phyloP scores from a whole-genome alignment of 2,797 vertebrate genomes.

The Leptoclinus maculatus region DNA sequence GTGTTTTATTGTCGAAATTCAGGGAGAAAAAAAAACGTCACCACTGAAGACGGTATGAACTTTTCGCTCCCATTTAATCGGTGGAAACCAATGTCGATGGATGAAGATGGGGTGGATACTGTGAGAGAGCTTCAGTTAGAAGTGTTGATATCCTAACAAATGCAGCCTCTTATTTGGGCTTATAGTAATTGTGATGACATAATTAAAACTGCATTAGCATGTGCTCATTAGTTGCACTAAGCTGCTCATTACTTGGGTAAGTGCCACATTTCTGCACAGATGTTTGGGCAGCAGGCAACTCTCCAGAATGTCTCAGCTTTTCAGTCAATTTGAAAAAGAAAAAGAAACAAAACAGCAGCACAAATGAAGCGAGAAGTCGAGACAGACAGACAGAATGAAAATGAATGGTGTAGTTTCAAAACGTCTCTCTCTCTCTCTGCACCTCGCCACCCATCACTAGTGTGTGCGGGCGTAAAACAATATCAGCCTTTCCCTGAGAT shows the following conservation, averaged over 20 bases:
- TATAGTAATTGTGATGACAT: slow-evolving; percentile 56
- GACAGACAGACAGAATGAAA: slow-evolving; percentile 6
- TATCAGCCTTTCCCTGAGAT: slow-evolving; percentile 26
- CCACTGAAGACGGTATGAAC: background rate
- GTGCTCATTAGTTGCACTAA: slow-evolving; percentile 66
- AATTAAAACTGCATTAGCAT: slow-evolving; percentile 57
- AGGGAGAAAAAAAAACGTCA: background rate
- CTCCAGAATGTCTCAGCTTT: slow-evolving; percentile 21
- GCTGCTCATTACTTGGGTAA: slow-evolving; percentile 67
- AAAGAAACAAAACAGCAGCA: background rate
- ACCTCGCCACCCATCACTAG: slow-evolving; percentile 14
- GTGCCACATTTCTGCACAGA: slow-evolving; percentile 59
- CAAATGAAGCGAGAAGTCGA: slow-evolving; percentile 13
- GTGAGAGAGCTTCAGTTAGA: slow-evolving; percentile 15
- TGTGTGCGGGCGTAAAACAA: background rate
- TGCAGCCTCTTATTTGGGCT: slow-evolving; percentile 46
- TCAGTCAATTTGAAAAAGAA: background rate
- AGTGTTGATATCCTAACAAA: slow-evolving; percentile 38
- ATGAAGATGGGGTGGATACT: background rate
- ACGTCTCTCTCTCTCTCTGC: slow-evolving; percentile 13
- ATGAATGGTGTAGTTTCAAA: slow-evolving; percentile 5
- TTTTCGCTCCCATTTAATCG: background rate
- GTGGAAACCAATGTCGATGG: slow-evolving; percentile 1
- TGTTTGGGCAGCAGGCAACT: slow-evolving; percentile 58
- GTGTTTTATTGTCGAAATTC: background rate